Evolutionary conservation across 2,113 vertebrate genomes (phyloP), one percentile per base, ranked within the genome.

Genomic region (Sitta europaea): DNA sequence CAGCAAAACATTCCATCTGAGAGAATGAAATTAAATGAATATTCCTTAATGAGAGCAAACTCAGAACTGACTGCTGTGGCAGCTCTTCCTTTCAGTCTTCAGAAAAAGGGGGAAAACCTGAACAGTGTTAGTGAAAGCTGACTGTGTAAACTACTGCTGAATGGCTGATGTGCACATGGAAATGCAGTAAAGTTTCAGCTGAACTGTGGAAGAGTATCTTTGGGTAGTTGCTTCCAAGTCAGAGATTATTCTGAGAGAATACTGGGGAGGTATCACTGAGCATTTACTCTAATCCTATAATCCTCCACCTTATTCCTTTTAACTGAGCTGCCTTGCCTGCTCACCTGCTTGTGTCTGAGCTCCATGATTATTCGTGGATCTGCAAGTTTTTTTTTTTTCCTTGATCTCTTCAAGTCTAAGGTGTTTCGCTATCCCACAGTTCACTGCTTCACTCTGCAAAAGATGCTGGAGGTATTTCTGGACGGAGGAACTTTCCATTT

Each of bases 281-380:
- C 35, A 62, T 86, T 83, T 79, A 79, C 45, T 76, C 35, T 90
- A 95, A 95, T 83, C 86, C 78, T 86, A 11, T 88, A 95, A 90
- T 77, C 68, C 47, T 96, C 92, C 55, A 79, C 81, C 42, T 96
- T 92, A 96, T 75, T 96, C 77, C 81, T 97, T 97, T 96, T 88
- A 97, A 97, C 76, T 93, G 86, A 87, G 80, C 82, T 86, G 63
- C 50, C 87, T 96, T 97, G 96, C 66, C 84, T 86, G 59, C 97
- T 94, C 90, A 98, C 98, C 98, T 99, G 98, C 89, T 98, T 97
- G 96, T 99, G 99, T 72, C 99, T 98, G 75, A 99, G 97, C 94
- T 99, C 99, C 99, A 99, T 99, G 92, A 98, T 98, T 95, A 99
- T 70, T 28, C 90, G 93, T 14, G 99, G 98, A 97, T 99, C 97